Conservation (phyloP, 2,113 vertebrate species). For the Stegastes partitus region DNA sequence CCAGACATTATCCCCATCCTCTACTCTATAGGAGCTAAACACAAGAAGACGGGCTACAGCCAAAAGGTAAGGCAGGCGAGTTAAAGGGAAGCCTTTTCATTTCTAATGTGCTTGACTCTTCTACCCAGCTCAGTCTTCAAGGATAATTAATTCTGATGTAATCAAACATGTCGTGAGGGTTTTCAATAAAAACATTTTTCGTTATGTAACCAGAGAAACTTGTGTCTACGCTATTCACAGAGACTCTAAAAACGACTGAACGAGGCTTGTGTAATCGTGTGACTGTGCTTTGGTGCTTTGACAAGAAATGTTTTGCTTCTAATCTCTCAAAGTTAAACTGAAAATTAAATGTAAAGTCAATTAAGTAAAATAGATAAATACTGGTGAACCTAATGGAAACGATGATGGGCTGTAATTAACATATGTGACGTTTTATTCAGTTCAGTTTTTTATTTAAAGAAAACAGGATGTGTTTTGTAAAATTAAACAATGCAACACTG, state of each 20-base stretch:
- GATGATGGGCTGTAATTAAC: neutral
- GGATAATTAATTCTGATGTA: neutral
- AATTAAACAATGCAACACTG: neutral
- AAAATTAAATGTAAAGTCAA: neutral
- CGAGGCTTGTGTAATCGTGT: neutral
- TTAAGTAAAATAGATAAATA: conserved; percentile 12
- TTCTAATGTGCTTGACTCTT: neutral
- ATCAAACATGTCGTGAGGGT: neutral
- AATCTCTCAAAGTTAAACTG: neutral
- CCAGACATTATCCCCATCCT: conserved; percentile 96
- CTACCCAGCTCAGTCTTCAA: neutral
- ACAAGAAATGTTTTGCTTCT: neutral
- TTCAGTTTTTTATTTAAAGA: conserved; percentile 4
- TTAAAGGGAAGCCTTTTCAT: neutral
- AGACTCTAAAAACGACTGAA: neutral
- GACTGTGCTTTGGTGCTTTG: neutral
- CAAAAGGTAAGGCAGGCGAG: conserved; percentile 89
- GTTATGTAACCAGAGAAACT: neutral
- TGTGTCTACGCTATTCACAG: neutral
- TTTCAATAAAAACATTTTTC: neutral
- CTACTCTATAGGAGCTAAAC: conserved; percentile 97
- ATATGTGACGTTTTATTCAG: conserved; percentile 7
- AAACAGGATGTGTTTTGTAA: neutral
- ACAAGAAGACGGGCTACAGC: conserved; percentile 98
- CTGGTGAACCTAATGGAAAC: neutral